Conservation (phyloP, 1,140 invertebrate species). For the Ceratina japonica region DNA sequence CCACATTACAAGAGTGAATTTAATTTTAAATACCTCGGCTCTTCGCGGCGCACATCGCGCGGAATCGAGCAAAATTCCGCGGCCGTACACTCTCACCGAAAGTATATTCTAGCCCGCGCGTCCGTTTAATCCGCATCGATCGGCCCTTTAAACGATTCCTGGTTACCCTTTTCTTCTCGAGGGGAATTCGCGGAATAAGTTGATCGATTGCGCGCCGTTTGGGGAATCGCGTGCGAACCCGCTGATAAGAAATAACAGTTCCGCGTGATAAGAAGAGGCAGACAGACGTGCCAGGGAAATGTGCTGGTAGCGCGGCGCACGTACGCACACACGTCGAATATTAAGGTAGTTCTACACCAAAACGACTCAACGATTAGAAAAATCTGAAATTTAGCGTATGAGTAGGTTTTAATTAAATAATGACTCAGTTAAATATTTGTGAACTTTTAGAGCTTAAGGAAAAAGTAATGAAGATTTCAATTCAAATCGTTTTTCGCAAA, state of each 20-base stretch:
- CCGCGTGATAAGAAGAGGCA: neutral
- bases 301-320: too few relatives aligned
- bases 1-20: constrained; percentile 74
- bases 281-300: neutral
- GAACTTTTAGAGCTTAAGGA: too few relatives aligned
- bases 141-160: too few relatives aligned
- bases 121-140: neutral
- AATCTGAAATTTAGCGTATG: too few relatives aligned
- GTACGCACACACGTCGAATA: neutral
- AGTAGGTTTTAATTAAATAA: too few relatives aligned
- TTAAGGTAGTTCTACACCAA: too few relatives aligned
- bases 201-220: neutral
- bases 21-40: constrained; percentile 74
- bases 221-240: neutral
- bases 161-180: too few relatives aligned
- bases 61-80: constrained; percentile 36
- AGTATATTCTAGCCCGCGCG: neutral
- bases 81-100: neutral
- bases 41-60: constrained; percentile 23
- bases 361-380: too few relatives aligned
- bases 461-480: too few relatives aligned
- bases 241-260: neutral
- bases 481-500: too few relatives aligned
- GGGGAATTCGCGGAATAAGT: too few relatives aligned
- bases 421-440: too few relatives aligned